phyloP scores from a whole-genome alignment of 2,113 vertebrate species.

The Paratilapia polleni region DNA sequence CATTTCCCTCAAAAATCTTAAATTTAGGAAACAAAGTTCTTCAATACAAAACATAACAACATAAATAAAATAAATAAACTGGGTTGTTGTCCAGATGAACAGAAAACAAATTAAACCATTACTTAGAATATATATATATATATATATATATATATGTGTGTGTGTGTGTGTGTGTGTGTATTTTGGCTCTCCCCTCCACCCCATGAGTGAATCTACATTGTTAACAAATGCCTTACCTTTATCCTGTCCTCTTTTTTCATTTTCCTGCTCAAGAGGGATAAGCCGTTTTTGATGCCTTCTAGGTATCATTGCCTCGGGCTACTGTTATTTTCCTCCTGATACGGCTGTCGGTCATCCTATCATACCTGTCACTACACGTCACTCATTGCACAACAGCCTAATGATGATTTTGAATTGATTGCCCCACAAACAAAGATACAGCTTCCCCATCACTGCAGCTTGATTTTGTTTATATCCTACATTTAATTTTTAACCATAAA shows the following conservation, averaged over 20 bases:
- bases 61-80: not conserved
- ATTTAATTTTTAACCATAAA: not conserved
- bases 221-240: not conserved
- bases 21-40: not conserved
- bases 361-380: not conserved
- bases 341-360: not conserved
- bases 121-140: too few relatives aligned
- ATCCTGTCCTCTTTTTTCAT: not conserved
- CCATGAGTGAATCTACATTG: not conserved
- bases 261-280: not conserved
- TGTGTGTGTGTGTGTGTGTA: too few relatives aligned
- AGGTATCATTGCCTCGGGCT: not conserved
- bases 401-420: not conserved
- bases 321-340: not conserved
- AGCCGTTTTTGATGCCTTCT: not conserved
- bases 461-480: not conserved
- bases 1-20: not conserved
- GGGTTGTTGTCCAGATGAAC: not conserved
- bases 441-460: not conserved
- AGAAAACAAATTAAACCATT: not conserved
- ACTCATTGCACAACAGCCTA: not conserved
- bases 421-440: not conserved
- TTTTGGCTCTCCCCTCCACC: not conserved
- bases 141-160: too few relatives aligned
- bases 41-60: not conserved